Evolutionary conservation across 1,140 invertebrate species (phyloP), one percentile per base, ranked within the genome.

Genomic region (Cotesia glomerata): DNA sequence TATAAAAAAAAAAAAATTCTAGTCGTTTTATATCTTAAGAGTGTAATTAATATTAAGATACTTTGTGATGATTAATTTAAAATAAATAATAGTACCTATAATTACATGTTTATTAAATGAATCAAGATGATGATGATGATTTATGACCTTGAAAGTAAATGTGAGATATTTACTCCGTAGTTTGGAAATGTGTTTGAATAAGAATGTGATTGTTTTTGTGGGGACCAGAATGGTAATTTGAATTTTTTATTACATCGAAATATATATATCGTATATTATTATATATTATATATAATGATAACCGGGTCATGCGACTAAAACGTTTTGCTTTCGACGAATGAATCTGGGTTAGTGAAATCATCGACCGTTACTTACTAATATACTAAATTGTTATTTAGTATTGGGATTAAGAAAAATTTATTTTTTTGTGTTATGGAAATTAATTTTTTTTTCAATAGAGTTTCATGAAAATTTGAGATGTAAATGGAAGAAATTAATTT

Each of bases 331-430:
- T 86, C 84, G 85, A 82, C 80, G 78, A 59, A 72, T 72, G 72
- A 83, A 87, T 86, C 82, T 87, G 82, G 85, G 85, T 87, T 87
- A 86, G 85, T 87, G 85, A 87, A 87, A 87, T 82, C 79, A 80
- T 70, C 79, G 73, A 82, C 78, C 82, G 80, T 85, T 82, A 80
- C 77, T 74, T 73, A 68, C 49, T 52, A 49, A 35, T 36, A 65
- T 65, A 26, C 45, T 32, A 26, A 32, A 26, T 26, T 62, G 2
- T 62, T 56, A 56, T 56, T 16, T 56, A 18, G 9, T 16, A n/a
- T 18, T 7, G n/a, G 2, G 11, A 45, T 45, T 45, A 45, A 45
- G 0, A 45, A 45, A 45, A 45, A 45, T 9, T 0, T 45, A 8
- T 45, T 11, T 8, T 9, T 45, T 11, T 9, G 4, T 45, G 11